These are phyloP conservation scores for Oscheius sp. DNA, from an alignment of 2,888 invertebrate genomes.

Conservation along the genomic window DNA sequence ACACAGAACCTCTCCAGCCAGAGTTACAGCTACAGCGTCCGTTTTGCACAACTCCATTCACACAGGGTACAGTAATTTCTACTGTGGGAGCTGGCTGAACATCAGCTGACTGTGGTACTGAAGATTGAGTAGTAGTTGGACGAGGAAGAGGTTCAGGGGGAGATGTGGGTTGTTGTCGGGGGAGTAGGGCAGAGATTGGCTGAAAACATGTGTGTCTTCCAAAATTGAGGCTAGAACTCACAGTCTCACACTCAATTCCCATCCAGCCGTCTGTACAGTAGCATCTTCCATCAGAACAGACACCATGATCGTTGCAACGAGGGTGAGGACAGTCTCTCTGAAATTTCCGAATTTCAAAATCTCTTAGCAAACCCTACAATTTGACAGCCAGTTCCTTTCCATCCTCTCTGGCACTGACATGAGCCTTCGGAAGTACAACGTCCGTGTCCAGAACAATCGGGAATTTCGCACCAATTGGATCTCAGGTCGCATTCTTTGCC, in stretches of 20 bases:
- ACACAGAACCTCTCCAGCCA: constrained; percentile 62
- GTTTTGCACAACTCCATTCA: constrained; percentile 84
- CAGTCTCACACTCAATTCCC: constrained; percentile 83
- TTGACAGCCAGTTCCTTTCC: constrained; percentile 66
- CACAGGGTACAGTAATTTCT: constrained; percentile 84
- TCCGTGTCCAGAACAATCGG: constrained; percentile 94
- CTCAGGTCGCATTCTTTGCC: constrained; percentile 90
- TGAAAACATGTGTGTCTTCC: not conserved
- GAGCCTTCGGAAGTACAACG: constrained; percentile 89
- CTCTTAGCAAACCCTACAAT: not conserved
- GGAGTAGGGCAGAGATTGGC: constrained; percentile 2
- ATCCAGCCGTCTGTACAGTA: constrained; percentile 97
- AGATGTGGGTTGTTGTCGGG: not conserved
- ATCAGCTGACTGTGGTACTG: not conserved
- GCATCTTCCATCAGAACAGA: constrained; percentile 90
- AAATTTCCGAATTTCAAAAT: constrained; percentile 9
- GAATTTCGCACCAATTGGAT: constrained; percentile 93
- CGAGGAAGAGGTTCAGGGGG: constrained; percentile 7
- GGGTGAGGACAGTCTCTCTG: constrained; percentile 78
- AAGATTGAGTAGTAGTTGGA: constrained; percentile 2
- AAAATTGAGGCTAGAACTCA: not conserved
- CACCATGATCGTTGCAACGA: constrained; percentile 91
- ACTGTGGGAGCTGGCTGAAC: constrained; percentile 29
- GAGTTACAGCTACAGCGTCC: constrained; percentile 90
- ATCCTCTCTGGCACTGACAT: constrained; percentile 83